Conservation (phyloP, 2,888 invertebrate species). For the Caenorhabditis uteleia region DNA sequence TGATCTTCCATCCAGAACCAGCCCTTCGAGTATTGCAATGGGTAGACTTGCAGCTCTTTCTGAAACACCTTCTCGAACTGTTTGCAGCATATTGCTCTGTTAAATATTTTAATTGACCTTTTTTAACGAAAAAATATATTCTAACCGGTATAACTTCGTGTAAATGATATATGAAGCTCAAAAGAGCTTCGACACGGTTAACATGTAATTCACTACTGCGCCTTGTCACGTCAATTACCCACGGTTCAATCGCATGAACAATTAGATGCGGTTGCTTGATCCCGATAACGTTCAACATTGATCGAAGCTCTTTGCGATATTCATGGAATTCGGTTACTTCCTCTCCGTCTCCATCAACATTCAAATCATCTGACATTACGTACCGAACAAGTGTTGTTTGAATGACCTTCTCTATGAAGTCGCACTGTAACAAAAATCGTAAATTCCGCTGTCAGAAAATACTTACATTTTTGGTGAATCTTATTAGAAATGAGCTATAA, state of each 20-base stretch:
- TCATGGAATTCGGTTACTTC: slow-evolving; percentile 54
- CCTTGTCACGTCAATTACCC: slow-evolving; percentile 28
- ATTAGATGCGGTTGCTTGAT: slow-evolving; percentile 46
- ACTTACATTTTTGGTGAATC: slow-evolving; percentile 22
- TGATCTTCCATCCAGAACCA: slow-evolving; percentile 43
- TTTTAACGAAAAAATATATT: background rate
- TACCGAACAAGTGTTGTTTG: slow-evolving; percentile 32
- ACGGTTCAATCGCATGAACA: slow-evolving; percentile 42
- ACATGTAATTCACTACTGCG: slow-evolving; percentile 27
- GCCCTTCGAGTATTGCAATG: slow-evolving; percentile 25
- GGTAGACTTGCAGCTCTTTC: slow-evolving; percentile 45
- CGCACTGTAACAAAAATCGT: slow-evolving; percentile 13
- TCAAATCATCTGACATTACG: slow-evolving; percentile 44
- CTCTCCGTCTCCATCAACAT: slow-evolving; percentile 56
- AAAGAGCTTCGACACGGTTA: slow-evolving; percentile 40
- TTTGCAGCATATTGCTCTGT: slow-evolving; percentile 44
- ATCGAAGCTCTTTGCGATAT: slow-evolving; percentile 48
- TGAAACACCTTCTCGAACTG: slow-evolving; percentile 40
- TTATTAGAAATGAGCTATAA: slow-evolving; percentile 30
- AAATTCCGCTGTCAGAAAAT: background rate
- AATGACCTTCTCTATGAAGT: slow-evolving; percentile 34
- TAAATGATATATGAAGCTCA: slow-evolving; percentile 47
- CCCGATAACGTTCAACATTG: slow-evolving; percentile 44
- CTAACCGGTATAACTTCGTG: slow-evolving; percentile 52
- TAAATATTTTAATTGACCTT: slow-evolving; percentile 1